Base-by-base conservation (phyloP, 2,888 invertebrate genomes). In the Megastigmus dorsalis region DNA sequence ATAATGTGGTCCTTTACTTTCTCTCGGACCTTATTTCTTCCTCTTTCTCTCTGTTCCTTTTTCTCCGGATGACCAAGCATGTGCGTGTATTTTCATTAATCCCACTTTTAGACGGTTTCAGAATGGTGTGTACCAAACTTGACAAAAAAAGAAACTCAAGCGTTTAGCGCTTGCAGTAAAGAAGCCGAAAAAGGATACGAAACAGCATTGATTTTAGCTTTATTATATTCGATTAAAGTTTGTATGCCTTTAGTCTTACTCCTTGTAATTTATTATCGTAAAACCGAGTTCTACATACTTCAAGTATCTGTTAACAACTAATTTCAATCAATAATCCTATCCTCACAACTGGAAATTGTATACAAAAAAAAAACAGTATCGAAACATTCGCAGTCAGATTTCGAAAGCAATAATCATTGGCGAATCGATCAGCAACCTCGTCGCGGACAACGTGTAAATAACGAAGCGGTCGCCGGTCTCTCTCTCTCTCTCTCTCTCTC, bases 21-120 rank as follows among this genome's bases (percentile, higher is more conserved):
- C 55, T 43, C 33, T 36, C 2, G 23, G 5, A 2, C 52, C 3
- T 50, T 30, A n/a, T 18, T 50, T 50, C 10, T 28, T 20, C 15
- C n/a, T 36, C 50, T 36, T 33, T 41, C 43, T 59, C 28, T 23
- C 69, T 57, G 48, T 15, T 18, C 30, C n/a, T 20, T 36, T 41
- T 9, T 52, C 13, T 18, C 20, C 2, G 52, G 38, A 28, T 48
- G 45, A 52, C 15, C 36, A n/a, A n/a, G n/a, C n/a, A 10, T 36
- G 54, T 28, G 63, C 59, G 62, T 33, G 54, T 55, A 60, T 77
- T 75, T 75, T 75, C 75, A 77, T 77, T 73, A 72, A 76, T 76
- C 59, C 73, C 68, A 75, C 60, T 73, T 73, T 75, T 71, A 55
- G 71, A 72, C 67, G 65, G 45, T 43, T 72, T 48, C 38, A 10